Conservation (phyloP, 2,797 vertebrate genomes). For the Leptodactylus fallax region DNA sequence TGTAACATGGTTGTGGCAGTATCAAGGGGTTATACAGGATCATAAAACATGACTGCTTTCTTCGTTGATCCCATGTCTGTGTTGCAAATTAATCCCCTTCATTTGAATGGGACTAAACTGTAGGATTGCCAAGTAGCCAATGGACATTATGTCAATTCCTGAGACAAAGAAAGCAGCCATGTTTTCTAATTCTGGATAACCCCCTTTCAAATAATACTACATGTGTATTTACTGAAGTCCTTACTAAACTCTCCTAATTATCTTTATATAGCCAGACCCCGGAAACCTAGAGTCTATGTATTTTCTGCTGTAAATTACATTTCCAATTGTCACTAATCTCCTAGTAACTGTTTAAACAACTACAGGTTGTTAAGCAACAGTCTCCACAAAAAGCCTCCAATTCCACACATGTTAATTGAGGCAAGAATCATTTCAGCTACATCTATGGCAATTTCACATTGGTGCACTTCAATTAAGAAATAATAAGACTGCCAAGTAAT, state of each 20-base stretch:
- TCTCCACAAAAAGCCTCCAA: slow-evolving; percentile 67
- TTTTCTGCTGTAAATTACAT: slow-evolving; percentile 20
- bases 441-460: slow-evolving; percentile 78
- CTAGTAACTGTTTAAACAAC: slow-evolving; percentile 73
- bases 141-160: no score
- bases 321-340: slow-evolving; percentile 65
- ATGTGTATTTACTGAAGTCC: neutral
- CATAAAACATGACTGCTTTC: no score
- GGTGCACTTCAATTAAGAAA: slow-evolving; percentile 82
- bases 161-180: no score
- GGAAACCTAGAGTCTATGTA: neutral
- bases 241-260: neutral
- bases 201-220: neutral
- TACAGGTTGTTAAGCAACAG: slow-evolving; percentile 72
- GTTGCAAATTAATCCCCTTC: no score
- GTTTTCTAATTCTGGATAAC: no score
- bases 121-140: no score
- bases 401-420: slow-evolving; percentile 75
- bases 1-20: no score
- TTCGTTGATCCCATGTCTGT: no score
- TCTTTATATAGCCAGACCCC: neutral
- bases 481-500: slow-evolving; percentile 81
- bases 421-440: slow-evolving; percentile 72
- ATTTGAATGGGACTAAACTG: no score
- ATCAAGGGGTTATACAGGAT: no score